Percentiles rank a stretch among this genome's conserved stretches.
Conservation (phyloP, 1,140 invertebrate species). For the Rhizoglyphus robini region DNA sequence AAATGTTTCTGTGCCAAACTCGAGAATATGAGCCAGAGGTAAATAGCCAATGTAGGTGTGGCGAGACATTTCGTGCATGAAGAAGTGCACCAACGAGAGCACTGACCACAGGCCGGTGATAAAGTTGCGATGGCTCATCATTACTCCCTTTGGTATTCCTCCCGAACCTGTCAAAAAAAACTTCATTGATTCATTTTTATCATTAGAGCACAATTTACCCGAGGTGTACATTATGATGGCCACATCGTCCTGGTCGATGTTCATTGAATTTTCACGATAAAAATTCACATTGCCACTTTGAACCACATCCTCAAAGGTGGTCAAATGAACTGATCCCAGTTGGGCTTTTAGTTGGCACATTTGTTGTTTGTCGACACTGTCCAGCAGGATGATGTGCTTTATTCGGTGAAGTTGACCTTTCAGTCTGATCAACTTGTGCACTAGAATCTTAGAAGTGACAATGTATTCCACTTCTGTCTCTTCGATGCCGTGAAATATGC, state of each 20-base stretch:
- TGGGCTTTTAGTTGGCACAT: no score
- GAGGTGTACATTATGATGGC: constrained; percentile 31
- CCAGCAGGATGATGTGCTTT: constrained; percentile 19
- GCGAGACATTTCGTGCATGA: constrained; percentile 33
- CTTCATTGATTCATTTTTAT: constrained; percentile 26
- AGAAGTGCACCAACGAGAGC: constrained; percentile 61
- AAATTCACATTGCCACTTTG: background rate
- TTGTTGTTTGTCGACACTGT: background rate
- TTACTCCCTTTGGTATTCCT: constrained; percentile 37
- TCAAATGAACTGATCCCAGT: background rate
- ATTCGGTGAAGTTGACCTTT: constrained; percentile 14
- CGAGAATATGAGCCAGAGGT: constrained; percentile 92
- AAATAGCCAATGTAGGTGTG: constrained; percentile 90
- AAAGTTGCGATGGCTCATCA: constrained; percentile 74
- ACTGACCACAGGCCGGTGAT: constrained; percentile 63
- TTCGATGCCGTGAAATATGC: constrained; percentile 84
- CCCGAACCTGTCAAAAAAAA: constrained; percentile 25
- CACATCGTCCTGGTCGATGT: constrained; percentile 42
- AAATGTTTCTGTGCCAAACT: constrained; percentile 42
- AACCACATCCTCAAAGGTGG: background rate
- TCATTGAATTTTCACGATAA: background rate
- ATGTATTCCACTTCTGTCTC: constrained; percentile 69
- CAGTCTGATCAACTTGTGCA: constrained; percentile 25
- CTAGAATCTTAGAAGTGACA: constrained; percentile 29
- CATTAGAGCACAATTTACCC: background rate